Evolutionary conservation across 2,113 vertebrate genomes (phyloP).

Genomic region (Elachura formosa): DNA sequence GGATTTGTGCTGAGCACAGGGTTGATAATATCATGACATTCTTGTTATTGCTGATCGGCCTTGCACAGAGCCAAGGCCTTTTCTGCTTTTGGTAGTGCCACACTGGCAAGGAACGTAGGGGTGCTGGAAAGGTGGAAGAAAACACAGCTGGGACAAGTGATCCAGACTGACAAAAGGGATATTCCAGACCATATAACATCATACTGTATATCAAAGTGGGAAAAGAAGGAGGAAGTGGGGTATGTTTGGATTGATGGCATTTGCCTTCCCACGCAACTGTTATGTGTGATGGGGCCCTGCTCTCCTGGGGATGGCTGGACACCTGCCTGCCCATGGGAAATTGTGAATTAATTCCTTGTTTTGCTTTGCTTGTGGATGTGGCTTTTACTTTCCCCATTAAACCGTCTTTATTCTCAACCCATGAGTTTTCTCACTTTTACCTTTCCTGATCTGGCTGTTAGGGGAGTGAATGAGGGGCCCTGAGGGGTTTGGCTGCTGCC

Average conservation of each 20-base stretch:
- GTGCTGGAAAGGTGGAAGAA: neutral
- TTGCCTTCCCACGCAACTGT: neutral
- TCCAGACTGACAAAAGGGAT: neutral
- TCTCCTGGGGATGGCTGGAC: neutral
- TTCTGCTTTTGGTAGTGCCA: neutral
- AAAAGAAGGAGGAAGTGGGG: neutral
- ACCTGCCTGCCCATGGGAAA: neutral
- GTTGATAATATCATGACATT: neutral
- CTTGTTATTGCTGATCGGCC: neutral
- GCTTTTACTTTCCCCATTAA: neutral
- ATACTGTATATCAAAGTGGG: neutral
- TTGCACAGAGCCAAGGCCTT: neutral
- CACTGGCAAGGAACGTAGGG: neutral
- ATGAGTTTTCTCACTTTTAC: neutral
- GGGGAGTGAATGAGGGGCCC: accelerated
- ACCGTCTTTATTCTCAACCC: neutral
- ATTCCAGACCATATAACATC: neutral
- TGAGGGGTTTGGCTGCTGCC: neutral
- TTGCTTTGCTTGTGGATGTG: neutral
- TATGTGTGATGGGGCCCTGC: neutral
- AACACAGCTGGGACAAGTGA: neutral
- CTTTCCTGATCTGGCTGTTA: accelerated
- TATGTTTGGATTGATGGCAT: neutral
- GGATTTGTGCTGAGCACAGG: neutral
- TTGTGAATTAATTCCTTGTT: neutral